A percentile compares a stretch with the other conserved stretches of the same genome.
phyloP scores from a whole-genome alignment of 2,797 vertebrate species.

The Crossoptilon crossoptilon region DNA sequence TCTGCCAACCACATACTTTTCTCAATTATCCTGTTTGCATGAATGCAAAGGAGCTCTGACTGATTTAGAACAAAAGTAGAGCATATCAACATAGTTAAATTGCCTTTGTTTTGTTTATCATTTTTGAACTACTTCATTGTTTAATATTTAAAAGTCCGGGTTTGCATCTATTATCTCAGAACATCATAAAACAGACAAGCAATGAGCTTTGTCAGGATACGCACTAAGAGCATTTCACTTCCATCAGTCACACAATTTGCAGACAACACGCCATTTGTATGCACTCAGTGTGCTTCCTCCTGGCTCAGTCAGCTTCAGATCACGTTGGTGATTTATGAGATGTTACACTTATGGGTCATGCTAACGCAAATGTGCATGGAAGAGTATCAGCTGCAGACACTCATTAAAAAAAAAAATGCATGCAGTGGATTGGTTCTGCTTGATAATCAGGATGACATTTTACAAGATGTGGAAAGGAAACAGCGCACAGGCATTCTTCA shows the following conservation, averaged over 20 bases:
- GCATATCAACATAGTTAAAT: background rate
- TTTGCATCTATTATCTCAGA: background rate
- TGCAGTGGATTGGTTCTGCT: background rate
- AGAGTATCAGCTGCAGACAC: background rate
- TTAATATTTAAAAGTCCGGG: background rate
- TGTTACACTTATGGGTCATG: background rate
- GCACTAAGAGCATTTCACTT: conserved; percentile 4
- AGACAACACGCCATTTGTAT: background rate
- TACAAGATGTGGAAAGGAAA: background rate
- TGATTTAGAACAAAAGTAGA: background rate
- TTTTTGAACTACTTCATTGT: conserved; percentile 11
- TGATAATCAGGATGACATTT: background rate
- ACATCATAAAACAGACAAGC: conserved; percentile 9
- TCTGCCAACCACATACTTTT: background rate
- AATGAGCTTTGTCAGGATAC: background rate
- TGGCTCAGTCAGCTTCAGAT: background rate
- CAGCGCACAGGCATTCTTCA: background rate
- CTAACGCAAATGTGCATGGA: background rate
- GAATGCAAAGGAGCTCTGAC: background rate
- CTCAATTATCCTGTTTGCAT: background rate
- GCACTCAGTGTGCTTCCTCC: background rate
- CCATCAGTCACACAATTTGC: background rate
- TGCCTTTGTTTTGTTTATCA: background rate
- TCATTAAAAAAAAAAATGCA: background rate
- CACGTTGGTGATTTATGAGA: background rate